Base-by-base conservation (phyloP, 2,113 vertebrate species). In the Girardinichthys multiradiatus region DNA sequence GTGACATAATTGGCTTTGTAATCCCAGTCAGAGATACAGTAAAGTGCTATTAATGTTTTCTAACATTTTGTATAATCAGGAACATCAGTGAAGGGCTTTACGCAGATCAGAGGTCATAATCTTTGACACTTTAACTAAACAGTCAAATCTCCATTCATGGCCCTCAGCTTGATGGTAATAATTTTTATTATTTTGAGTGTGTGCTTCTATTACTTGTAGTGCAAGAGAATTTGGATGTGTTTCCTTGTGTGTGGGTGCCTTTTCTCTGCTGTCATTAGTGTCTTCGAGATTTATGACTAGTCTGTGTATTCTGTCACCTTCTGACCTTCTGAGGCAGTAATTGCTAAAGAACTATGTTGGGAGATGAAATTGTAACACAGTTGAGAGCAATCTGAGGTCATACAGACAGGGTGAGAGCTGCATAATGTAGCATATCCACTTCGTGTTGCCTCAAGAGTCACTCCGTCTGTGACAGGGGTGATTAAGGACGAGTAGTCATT, bases 211-310 rank as follows among this genome's bases (percentile, higher is more conserved):
- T n/a, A 68, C 45, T 57, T 72, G 69, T 62, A 26, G 15, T 57
- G 82, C 7, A 12, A 26, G 64, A 19, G 29, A 65, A 74, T 51
- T 57, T 26, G 29, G 31, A 51, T 29, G 64, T 12, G 42, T 17
- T 57, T 29, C 28, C n/a, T 42, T 62, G 33, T 61, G 54, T 67
- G 72, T 62, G 48, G 1, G 35, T 81, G 86, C 89, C 85, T 89
- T 90, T 89, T 74, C 86, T 71, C 57, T n/a, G 30, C 73, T 84
- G 84, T 83, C 86, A 72, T 82, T 70, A 75, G 77, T 72, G 83
- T 89, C 84, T 80, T 80, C 74, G 82, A 87, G 86, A 91, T 91
- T 83, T 91, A 91, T 79, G 79, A 80, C 72, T 81, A 70, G 75
- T 68, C 68, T 62, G 78, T 64, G 60, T 73, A 62, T 80, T 87